These are phyloP conservation scores for Esox niger DNA, from an alignment of 2,113 vertebrate genomes.

Conservation along the genomic window DNA sequence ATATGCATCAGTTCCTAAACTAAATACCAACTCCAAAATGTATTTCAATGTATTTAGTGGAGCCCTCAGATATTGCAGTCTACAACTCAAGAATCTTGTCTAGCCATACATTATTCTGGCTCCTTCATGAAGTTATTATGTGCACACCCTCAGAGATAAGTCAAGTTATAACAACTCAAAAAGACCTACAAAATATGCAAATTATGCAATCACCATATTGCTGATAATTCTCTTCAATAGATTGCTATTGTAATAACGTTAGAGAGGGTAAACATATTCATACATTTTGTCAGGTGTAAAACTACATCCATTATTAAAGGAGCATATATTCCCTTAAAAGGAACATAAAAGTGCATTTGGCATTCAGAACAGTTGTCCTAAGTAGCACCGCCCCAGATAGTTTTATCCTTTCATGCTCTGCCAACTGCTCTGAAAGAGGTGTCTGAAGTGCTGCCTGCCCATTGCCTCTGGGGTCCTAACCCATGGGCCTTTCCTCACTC, in stretches of 20 bases:
- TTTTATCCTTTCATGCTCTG: conserved; percentile 55
- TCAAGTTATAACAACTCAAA: neutral
- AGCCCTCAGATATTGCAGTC: no score
- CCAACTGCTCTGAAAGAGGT: conserved; percentile 44
- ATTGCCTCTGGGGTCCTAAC: conserved; percentile 25
- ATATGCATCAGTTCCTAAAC: neutral
- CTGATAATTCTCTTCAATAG: neutral
- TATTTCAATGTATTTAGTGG: no score
- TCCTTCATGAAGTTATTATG: neutral
- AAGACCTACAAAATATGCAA: no score
- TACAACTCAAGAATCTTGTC: neutral
- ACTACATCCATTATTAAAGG: neutral
- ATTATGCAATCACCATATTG: neutral
- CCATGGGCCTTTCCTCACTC: conserved; percentile 35
- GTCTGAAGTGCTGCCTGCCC: conserved; percentile 40
- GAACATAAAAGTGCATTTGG: neutral
- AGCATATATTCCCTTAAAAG: conserved; percentile 2
- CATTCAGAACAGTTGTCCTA: neutral
- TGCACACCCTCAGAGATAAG: neutral
- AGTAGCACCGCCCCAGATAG: conserved; percentile 14
- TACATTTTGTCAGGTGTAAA: neutral
- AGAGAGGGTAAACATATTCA: neutral
- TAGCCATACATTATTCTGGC: neutral
- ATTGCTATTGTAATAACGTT: neutral
- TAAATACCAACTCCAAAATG: no score